Evolutionary conservation across 2,888 invertebrate genomes (phyloP), one percentile per base, ranked within the genome.

Genomic region (Tetheella fluctuosa): DNA sequence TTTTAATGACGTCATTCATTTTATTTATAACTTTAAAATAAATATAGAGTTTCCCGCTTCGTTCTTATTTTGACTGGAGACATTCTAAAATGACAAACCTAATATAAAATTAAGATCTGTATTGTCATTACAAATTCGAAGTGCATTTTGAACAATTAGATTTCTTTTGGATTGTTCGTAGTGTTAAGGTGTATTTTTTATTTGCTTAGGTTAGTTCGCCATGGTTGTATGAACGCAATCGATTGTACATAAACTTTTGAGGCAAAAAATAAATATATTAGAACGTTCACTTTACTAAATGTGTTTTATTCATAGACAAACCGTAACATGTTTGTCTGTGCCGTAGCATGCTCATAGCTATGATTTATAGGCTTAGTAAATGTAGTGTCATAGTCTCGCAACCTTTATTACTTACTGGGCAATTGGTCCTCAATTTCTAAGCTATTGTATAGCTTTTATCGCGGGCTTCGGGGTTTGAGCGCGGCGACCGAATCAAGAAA

Each of bases 231-330:
- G 52, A 30, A 55, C 59, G 61, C 65, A 66, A 65, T 59, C 64
- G 52, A 54, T 39, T 71, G 77, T 77, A 78, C 70, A 79, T 75
- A 78, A 48, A 71, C 62, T 61, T 64, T 68, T 65, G 69, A 76
- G 68, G 70, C 72, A 67, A 71, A 74, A 70, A 73, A 70, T 74
- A 74, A 72, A 73, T 73, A 74, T 76, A 70, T 70, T 75, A 73
- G 65, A 73, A 61, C 71, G 76, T 77, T 79, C 73, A 67, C 69
- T 68, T 71, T 69, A 65, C 23, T 23, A n/a, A 17, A 58, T 17
- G 25, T 65, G 75, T 77, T 77, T 76, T 71, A 69, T 73, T 77
- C 13, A 25, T n/a, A n/a, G n/a, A n/a, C n/a, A n/a, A n/a, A n/a
- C n/a, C n/a, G n/a, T n/a, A n/a, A n/a, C n/a, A n/a, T n/a, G n/a